Evolutionary conservation across 92 coral and sea anemone species (phyloP).

Genomic region (Parazoanthus atlanticus): DNA sequence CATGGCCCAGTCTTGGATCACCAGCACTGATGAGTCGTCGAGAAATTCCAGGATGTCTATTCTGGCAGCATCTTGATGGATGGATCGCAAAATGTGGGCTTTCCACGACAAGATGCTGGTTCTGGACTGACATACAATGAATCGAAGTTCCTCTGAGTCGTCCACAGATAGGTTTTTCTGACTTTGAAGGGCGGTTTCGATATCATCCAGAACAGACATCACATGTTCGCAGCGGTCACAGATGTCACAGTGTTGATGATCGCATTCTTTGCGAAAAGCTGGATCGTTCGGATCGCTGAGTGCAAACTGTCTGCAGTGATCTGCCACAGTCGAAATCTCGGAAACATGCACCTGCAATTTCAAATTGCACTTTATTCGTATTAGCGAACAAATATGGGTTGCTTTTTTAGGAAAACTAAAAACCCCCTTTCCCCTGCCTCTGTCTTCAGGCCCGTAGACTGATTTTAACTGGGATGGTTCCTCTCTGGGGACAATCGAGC

Average conservation of each 20-base stretch:
- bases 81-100: conserved; percentile 31
- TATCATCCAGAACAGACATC: conserved; percentile 38
- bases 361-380: conserved; percentile 35
- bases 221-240: conserved; percentile 42
- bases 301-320: conserved; percentile 38
- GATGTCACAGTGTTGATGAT: conserved; percentile 37
- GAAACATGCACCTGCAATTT: conserved; percentile 44
- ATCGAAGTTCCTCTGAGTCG: conserved; percentile 34
- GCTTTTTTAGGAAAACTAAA: conserved; percentile 24
- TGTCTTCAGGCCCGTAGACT: conserved; percentile 19
- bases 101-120: conserved; percentile 31
- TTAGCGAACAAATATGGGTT: conserved; percentile 11
- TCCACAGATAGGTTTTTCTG: conserved; percentile 41
- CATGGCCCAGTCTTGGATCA: conserved; percentile 42
- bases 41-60: no score
- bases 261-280: conserved; percentile 33
- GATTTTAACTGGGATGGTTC: conserved; percentile 16
- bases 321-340: conserved; percentile 39
- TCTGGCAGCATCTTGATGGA: conserved; percentile 26
- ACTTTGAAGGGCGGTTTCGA: conserved; percentile 34
- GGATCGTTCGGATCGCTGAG: conserved; percentile 31
- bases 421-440: conserved; percentile 4
- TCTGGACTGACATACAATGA: conserved; percentile 20
- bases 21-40: no score
- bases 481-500: conserved; percentile 16